Evolutionary conservation across 2,797 vertebrate species (phyloP), one percentile per base, ranked within the genome.

Genomic region (Pipistrellus pipistrellus): DNA sequence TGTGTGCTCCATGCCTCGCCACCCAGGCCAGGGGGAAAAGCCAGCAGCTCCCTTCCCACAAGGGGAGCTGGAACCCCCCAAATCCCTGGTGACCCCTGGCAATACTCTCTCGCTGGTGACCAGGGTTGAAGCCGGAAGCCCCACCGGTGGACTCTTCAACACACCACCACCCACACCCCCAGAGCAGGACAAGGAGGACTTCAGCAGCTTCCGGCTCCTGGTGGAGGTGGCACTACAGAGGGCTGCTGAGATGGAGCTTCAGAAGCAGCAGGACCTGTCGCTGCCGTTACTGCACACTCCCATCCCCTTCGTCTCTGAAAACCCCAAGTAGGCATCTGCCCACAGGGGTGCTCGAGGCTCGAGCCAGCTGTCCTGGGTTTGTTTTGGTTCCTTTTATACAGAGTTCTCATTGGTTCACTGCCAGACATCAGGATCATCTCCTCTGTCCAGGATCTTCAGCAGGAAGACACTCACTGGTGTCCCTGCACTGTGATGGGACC

Each of bases 161-260:
- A 99, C 99, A 0, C 99, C 99, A 0, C 99, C 99, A 0, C 99
- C 99, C 0, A 99, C 99, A 0, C 99, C 99, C 2, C 99, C 99
- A 0, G 99, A 99, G 97, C 98, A 99, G 85, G 98, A 98, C 13
- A 97, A 98, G 2, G 99, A 99, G 3, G 99, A 99, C 97, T 99
- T 99, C 98, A 99, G 99, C 59, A 98, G 99, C 97, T 98, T 99
- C 97, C 98, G 98, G 97, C 97, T 99, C 87, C 98, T 99, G 88
- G 99, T 99, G 68, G 99, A 99, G 8, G 99, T 99, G 9, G 99
- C 99, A 0, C 96, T 99, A 83, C 99, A 99, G 98, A 98, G 99
- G 95, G 99, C 99, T 0, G 99, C 99, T 0, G 99, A 99, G 98
- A 99, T 99, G 96, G 99, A 99, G 98, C 98, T 98, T 38, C 98